Evolutionary conservation across 37 sponge, comb jelly and placozoan genomes (phyloP).

Genomic region (Petrosia ficiformis): DNA sequence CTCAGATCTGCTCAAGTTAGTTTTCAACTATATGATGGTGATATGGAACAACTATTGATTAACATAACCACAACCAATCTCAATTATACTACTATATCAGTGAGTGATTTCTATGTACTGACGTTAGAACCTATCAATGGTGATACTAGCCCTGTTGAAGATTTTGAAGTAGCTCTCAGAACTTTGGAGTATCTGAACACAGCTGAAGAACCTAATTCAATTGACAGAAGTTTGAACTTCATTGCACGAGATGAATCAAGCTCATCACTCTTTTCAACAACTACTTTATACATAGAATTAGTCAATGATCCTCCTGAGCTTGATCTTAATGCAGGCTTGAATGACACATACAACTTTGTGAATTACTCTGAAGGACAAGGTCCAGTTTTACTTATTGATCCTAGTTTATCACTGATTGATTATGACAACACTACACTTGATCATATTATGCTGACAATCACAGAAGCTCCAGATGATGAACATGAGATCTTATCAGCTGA

Average conservation of each 20-base stretch:
- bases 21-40: conserved; percentile 47
- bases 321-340: conserved; percentile 42
- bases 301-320: conserved; percentile 85
- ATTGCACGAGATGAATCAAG: conserved; percentile 42
- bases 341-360: conserved; percentile 44
- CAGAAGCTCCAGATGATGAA: conserved; percentile 47
- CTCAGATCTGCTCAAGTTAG: conserved; percentile 28
- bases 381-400: conserved; percentile 9
- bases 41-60: conserved; percentile 37
- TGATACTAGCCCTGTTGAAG: conserved; percentile 46
- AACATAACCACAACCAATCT: conserved; percentile 57
- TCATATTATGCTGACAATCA: conserved; percentile 41
- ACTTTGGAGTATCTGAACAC: conserved; percentile 73
- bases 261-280: not conserved
- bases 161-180: conserved; percentile 49
- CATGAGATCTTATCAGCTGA: conserved; percentile 66
- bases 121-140: conserved; percentile 16
- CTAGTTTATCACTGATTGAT: conserved; percentile 61
- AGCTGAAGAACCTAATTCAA: conserved; percentile 71
- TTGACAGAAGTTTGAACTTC: conserved; percentile 30
- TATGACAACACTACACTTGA: conserved; percentile 48
- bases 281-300: conserved; percentile 47
- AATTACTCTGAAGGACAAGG: conserved; percentile 78
- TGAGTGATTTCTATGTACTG: not conserved
- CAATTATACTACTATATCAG: not conserved